phyloP scores from a whole-genome alignment of 1,140 invertebrate species.

The Akabosia matsudoensis region DNA sequence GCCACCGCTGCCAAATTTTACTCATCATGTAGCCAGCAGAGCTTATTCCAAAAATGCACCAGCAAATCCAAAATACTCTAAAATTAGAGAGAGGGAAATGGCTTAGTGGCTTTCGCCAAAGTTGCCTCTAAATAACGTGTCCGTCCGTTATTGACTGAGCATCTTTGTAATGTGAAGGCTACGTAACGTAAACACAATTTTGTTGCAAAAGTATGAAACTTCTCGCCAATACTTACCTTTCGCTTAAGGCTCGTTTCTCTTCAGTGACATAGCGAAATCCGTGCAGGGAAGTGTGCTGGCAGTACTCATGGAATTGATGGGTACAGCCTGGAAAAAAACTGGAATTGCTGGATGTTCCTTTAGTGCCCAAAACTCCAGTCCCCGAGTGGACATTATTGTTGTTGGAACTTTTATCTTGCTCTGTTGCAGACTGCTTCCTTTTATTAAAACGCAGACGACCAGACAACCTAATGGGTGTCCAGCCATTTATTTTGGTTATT shows the following conservation, averaged over 20 bases:
- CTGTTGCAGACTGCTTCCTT: background rate
- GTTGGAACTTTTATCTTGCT: background rate
- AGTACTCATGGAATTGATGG: conserved; percentile 35
- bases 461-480: background rate
- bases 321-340: conserved; percentile 20
- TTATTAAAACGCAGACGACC: background rate
- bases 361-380: background rate
- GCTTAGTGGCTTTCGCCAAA: background rate
- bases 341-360: background rate
- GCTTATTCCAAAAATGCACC: conserved; percentile 44
- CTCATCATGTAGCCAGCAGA: conserved; percentile 45
- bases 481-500: background rate
- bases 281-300: conserved; percentile 39
- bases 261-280: conserved; percentile 46
- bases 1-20: conserved; percentile 45
- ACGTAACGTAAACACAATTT: background rate
- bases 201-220: too few species aligned
- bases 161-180: too few species aligned
- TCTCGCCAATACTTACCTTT: conserved; percentile 46
- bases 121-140: background rate
- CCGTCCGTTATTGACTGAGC: too few species aligned
- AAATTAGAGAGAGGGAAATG: conserved; percentile 7
- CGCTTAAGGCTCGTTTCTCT: conserved; percentile 31
- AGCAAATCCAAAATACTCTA: conserved; percentile 45
- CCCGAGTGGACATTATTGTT: background rate